A percentile compares a stretch with the other conserved stretches of the same genome.
Conservation (phyloP, 2,797 vertebrate genomes). For the Gouania willdenowi region DNA sequence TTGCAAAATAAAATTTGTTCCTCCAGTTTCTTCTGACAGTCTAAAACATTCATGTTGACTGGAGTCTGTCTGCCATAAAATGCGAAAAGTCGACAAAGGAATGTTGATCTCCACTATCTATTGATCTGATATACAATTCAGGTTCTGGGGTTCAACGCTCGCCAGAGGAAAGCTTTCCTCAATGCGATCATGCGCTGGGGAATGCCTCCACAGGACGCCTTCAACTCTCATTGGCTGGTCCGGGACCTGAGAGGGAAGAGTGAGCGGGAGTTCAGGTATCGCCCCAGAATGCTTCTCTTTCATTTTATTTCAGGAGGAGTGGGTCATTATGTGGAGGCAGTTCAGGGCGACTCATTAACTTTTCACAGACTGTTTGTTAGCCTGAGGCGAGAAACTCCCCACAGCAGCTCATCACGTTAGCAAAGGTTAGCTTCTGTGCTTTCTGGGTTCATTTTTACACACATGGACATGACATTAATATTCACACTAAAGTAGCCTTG, state of each 20-base stretch:
- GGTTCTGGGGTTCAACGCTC: constrained; percentile 97
- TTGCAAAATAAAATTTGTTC: too few relatives aligned
- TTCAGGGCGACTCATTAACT: constrained; percentile 9
- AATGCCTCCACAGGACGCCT: constrained; percentile 98
- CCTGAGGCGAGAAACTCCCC: constrained; percentile 1
- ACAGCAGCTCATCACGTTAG: not conserved
- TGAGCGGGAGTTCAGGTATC: constrained; percentile 95
- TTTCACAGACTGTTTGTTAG: constrained; percentile 4
- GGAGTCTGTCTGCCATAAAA: too few relatives aligned
- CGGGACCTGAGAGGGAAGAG: constrained; percentile 94
- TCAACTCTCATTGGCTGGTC: constrained; percentile 98
- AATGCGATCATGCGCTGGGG: constrained; percentile 99
- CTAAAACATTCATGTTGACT: too few relatives aligned
- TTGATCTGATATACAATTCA: too few relatives aligned
- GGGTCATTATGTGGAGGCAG: not conserved
- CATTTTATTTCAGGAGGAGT: not conserved
- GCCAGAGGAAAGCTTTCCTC: constrained; percentile 95
- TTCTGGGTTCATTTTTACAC: constrained; percentile 1
- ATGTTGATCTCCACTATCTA: too few relatives aligned
- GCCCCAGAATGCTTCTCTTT: not conserved
- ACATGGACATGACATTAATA: not conserved
- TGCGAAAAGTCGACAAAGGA: too few relatives aligned
- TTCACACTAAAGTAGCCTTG: too few relatives aligned
- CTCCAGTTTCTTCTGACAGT: too few relatives aligned
- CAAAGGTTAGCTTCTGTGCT: constrained; percentile 1